Conservation (phyloP, 2,113 vertebrate genomes). For the Labrus mixtus region DNA sequence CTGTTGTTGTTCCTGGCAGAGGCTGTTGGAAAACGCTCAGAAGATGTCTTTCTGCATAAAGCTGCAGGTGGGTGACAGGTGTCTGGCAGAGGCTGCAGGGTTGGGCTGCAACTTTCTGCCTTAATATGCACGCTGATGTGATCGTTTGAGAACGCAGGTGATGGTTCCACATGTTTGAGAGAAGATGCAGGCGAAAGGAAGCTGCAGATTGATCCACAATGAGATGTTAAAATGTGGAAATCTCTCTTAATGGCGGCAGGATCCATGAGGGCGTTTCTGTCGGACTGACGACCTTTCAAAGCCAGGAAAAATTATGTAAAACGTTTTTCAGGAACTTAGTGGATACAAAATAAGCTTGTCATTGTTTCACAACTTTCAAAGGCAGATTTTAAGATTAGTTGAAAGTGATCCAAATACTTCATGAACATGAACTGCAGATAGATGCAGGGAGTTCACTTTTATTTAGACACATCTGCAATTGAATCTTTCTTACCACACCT, state of each 20-base stretch:
- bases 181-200: background rate
- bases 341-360: no score
- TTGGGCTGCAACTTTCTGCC: background rate
- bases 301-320: background rate
- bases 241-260: no score
- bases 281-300: background rate
- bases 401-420: no score
- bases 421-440: no score
- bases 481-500: no score
- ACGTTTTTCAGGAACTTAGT: background rate
- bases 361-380: background rate
- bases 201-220: background rate
- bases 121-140: background rate
- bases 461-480: no score
- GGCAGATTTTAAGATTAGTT: no score
- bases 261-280: no score
- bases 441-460: no score
- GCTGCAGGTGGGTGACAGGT: background rate
- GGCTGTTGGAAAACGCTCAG: background rate
- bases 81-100: background rate
- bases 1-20: background rate
- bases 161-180: no score
- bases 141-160: no score
- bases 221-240: no score
- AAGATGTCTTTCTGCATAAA: background rate